Evolutionary conservation across 2,888 invertebrate species (phyloP), one percentile per base, ranked within the genome.

Genomic region (Cerceris rybyensis): DNA sequence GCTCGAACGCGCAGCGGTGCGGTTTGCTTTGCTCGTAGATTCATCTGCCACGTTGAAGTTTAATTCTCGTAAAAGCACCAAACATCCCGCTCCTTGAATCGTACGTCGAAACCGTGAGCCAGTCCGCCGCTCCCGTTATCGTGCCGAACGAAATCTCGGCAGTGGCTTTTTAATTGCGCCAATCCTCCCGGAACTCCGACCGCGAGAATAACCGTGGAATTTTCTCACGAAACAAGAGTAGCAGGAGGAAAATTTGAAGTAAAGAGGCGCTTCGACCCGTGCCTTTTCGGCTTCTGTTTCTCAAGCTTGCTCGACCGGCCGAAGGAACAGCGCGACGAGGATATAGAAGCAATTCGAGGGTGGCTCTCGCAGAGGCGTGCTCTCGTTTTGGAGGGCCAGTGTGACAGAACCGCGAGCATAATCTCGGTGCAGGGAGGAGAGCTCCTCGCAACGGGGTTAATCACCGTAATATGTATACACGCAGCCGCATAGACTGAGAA

Each of bases 371-470:
- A 63, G 49, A 69, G 69, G 58, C 65, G 28, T 28, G 74, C 76
- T 78, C 78, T 83, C 81, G 75, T 78, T 81, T 70, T 65, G 66
- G 63, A 28, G 77, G 57, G n/a, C 52, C 50, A 14, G 17, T 60
- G 70, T 67, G 39, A 61, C 71, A 65, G 57, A 82, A 82, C 75
- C 82, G 70, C 82, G 82, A 77, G 61, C 74, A 76, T 80, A 78
- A 83, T 82, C 80, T 80, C 84, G 72, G 67, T 65, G 70, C 71
- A 68, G 78, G 70, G 66, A 68, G 68, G 71, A 68, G 75, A 81
- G 80, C 82, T 84, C 61, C 58, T 60, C 14, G 65, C 71, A 70
- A 73, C 70, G 41, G 70, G 78, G 78, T 83, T 83, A 82, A 84
- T 84, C 80, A 69, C 68, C 63, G 61, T 60, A 17, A 28, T 52